A percentile compares a stretch with the other conserved stretches of the same genome.
Conservation (phyloP, 2,113 vertebrate species). For the Lagopus muta region DNA sequence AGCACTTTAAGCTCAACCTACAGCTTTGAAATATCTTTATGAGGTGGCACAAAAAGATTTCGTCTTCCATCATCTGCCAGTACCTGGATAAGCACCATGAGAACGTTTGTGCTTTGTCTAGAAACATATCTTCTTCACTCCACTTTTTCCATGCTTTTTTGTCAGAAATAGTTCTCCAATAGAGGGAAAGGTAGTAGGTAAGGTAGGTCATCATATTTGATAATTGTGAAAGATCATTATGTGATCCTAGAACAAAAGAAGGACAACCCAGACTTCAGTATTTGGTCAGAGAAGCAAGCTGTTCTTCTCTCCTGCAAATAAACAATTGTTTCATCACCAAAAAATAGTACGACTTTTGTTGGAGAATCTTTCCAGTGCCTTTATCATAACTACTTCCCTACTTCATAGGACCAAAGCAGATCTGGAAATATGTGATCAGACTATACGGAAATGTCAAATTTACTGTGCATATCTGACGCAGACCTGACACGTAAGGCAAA, state of each 20-base stretch:
- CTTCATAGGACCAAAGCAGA: neutral
- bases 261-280: neutral
- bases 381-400: neutral
- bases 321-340: neutral
- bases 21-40: slow-evolving; percentile 64
- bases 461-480: neutral
- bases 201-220: neutral
- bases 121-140: neutral
- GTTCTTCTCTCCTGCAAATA: neutral
- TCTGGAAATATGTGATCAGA: neutral
- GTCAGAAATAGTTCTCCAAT: neutral
- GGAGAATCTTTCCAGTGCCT: neutral
- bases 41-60: slow-evolving; percentile 17
- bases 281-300: neutral
- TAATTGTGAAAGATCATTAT: neutral
- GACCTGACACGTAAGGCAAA: neutral
- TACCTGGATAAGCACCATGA: neutral
- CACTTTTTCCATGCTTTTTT: neutral
- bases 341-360: neutral
- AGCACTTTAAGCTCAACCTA: slow-evolving; percentile 79
- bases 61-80: neutral
- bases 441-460: neutral
- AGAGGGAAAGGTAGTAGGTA: neutral
- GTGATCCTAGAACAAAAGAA: neutral
- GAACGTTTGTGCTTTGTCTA: neutral